Base-by-base conservation (phyloP, 2,113 vertebrate genomes). In the Forbesichthys agassizii region DNA sequence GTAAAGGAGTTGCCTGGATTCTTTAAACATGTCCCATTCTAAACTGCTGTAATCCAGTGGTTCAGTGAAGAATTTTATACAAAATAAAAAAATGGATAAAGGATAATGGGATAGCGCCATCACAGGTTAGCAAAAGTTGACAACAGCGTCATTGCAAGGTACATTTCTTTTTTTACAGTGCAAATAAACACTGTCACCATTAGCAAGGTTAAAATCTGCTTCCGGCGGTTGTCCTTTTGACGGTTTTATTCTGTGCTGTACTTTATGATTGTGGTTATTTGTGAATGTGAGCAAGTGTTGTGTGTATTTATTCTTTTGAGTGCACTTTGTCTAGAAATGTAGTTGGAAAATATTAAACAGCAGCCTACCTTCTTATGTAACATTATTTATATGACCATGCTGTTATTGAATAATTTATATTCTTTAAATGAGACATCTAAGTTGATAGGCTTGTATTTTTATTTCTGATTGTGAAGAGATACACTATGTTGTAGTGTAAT, bases 271-370 rank as follows among this genome's bases (percentile, higher is more conserved):
- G 66, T 20, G 79, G 73, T 33, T 71, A 63, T 58, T 75, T 69
- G 79, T 84, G 75, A 84, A 80, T 83, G 77, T 82, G 76, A 57
- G 61, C 20, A 60, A 70, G 14, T 69, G 33, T 71, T 14, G 42
- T 59, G 74, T 68, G 65, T 82, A 61, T 86, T 84, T 65, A 79
- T 81, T 61, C 64, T 58, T 46, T 79, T 48, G 72, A 74, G 86
- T 87, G 85, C 87, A 88, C 87, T 87, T 90, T 87, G 86, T 84
- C 74, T 82, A 80, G 81, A 20, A 11, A 6, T 75, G 81, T 83
- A 84, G 80, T 68, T 79, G 36, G 27, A 63, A 53, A 64, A 51
- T 8, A 51, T 42, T 69, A 66, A 75, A 79, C 72, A 80, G 78
- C 78, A 62, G 60, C 20, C 53, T 9, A 27, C 48, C 58, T 69